phyloP scores from a whole-genome alignment of 2,113 vertebrate genomes.

The Serinus canaria region DNA sequence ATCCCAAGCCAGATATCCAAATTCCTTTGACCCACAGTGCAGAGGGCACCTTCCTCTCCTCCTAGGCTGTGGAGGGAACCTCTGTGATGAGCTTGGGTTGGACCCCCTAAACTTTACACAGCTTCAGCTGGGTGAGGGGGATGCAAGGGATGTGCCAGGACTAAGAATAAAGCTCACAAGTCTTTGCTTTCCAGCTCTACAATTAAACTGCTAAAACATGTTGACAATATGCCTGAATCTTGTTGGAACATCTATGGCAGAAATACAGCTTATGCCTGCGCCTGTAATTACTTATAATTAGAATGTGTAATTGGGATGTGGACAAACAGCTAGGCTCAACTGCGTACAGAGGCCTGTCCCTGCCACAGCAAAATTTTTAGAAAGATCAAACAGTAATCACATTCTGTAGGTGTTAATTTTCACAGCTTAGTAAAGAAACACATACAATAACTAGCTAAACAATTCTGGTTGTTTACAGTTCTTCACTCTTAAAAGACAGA shows the following conservation, averaged over 20 bases:
- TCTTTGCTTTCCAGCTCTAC: slow-evolving; percentile 17
- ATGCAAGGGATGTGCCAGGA: not conserved
- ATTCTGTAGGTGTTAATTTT: slow-evolving; percentile 24
- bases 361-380: not conserved
- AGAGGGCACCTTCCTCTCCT: not conserved
- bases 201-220: slow-evolving; percentile 29
- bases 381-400: not conserved
- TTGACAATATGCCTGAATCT: slow-evolving; percentile 34
- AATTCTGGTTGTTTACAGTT: not conserved
- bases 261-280: not conserved
- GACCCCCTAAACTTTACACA: not conserved
- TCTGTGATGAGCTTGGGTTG: not conserved
- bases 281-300: slow-evolving; percentile 41
- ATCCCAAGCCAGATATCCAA: not conserved
- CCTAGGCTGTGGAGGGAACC: not conserved
- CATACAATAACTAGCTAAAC: not conserved
- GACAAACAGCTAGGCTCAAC: slow-evolving; percentile 4
- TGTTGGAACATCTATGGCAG: slow-evolving; percentile 20
- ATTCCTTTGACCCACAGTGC: not conserved
- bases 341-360: not conserved
- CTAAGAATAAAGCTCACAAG: slow-evolving; percentile 6
- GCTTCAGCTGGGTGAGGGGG: not conserved
- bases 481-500: not conserved
- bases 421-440: not conserved
- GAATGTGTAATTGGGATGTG: not conserved